Evolutionary conservation across 2,888 invertebrate genomes (phyloP), one percentile per base, ranked within the genome.

Genomic region (Oscheius sp.): DNA sequence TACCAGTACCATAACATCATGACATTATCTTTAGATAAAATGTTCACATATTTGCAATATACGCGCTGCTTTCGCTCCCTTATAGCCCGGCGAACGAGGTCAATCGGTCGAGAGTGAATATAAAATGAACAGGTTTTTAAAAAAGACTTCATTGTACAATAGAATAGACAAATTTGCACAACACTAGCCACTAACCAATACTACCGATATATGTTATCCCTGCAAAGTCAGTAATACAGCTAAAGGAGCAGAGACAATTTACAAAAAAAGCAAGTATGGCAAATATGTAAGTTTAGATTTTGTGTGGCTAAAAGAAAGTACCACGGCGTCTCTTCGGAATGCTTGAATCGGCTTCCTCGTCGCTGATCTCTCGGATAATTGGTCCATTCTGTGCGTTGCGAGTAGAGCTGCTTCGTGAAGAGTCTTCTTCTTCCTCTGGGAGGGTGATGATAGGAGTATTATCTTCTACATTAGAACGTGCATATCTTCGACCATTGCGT

Each of bases 351-450:
- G 82, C 81, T 63, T 85, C 84, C 27, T 84, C 83, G 25, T 85
- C 85, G 29, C 79, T 78, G 37, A 85, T 80, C 67, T 85, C 85
- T 27, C 81, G 79, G 27, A 85, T 85, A 42, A 80, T 68, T 33
- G 80, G 80, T 5, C 80, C 80, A 5, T 27, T 31, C n/a, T n/a
- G 8, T n/a, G n/a, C n/a, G 45, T 27, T 20, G 17, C 17, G 27
- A n/a, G 17, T 20, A n/a, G 42, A 29, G 12, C 27, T 29, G 5
- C 31, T 12, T 20, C 17, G 42, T n/a, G 25, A 23, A 10, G 29
- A 37, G 6, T 17, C n/a, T 48, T 64, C 64, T 20, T 80, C 80
- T 31, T 80, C 80, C 27, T 80, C 80, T 15, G 80, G 80, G 34
- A 80, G 70, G 3, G 79, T 79, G 23, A 80, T 71, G 48, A 80